Base-by-base conservation (phyloP, 2,888 invertebrate genomes). In the Harpagoxenus sublaevis region DNA sequence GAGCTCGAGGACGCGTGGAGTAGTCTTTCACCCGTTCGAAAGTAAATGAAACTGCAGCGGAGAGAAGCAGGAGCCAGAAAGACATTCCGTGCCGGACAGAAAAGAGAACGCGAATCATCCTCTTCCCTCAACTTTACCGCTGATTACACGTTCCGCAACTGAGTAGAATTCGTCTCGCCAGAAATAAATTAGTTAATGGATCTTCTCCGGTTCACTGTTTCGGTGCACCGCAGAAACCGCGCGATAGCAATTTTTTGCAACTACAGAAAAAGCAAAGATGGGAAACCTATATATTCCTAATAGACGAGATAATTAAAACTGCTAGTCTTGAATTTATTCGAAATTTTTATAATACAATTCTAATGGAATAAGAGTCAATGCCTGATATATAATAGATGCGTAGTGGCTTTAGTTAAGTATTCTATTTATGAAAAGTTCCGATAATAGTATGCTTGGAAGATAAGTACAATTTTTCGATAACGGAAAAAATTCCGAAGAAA, bases 131-230 rank as follows among this genome's bases (percentile, higher is more conserved):
- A 86, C 87, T 88, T 86, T 84, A 86, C 84, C 86, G 79, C 89
- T 92, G 92, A 92, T 93, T 92, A 92, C 91, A 89, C 88, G 89
- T 86, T 88, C 63, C 85, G 86, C 87, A 84, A 87, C 83, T 77
- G 84, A 89, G 88, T 84, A 87, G 87, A 92, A 92, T 91, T 92
- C 89, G 91, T 91, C 90, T 88, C 87, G 71, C 63, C 85, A 71
- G 90, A 91, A 91, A 91, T 92, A 91, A 91, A 92, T 91, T 90
- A 92, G 90, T 92, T 91, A 92, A 90, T 92, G 89, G 90, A 91
- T 89, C 87, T 86, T 84, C 87, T 75, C 71, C 75, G 62, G 62
- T 48, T 39, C 62, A 62, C 62, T 62, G 23, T 65, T 65, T 12
- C 42, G n/a, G 45, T 42, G 45, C 39, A 73, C 23, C n/a, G 82